These are phyloP conservation scores for Drosophila flavopinicola DNA, from an alignment of 2,888 invertebrate genomes.

Conservation along the genomic window DNA sequence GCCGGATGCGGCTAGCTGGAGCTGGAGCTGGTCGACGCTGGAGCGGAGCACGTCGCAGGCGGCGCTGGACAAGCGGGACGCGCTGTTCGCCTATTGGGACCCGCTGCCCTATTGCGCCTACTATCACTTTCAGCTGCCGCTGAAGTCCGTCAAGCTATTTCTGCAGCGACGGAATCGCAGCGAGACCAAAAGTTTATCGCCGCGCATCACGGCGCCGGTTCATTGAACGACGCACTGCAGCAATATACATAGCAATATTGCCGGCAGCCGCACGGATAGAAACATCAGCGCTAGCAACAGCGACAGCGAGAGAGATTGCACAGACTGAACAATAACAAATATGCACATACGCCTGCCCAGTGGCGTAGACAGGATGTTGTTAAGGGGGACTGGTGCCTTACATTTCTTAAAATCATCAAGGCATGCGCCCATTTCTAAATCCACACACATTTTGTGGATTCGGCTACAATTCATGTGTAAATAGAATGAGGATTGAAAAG, in stretches of 20 bases:
- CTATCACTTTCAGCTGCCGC: slow-evolving; percentile 91
- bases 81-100: slow-evolving; percentile 93
- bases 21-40: slow-evolving; percentile 81
- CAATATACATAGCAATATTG: no score
- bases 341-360: slow-evolving; percentile 38
- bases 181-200: slow-evolving; percentile 75
- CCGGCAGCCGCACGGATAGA: slow-evolving; percentile 34
- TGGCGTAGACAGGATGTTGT: no score
- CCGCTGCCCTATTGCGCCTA: slow-evolving; percentile 94
- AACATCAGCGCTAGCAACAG: slow-evolving; percentile 13
- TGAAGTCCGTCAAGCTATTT: slow-evolving; percentile 86
- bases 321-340: slow-evolving; percentile 71
- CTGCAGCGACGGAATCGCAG: slow-evolving; percentile 84
- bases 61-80: slow-evolving; percentile 91
- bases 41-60: slow-evolving; percentile 59
- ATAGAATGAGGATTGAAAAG: no score
- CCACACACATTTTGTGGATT: no score
- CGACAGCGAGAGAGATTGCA: slow-evolving; percentile 73
- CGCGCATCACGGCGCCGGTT: slow-evolving; percentile 78
- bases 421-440: no score
- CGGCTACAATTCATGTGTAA: no score
- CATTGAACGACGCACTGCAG: slow-evolving; percentile 71
- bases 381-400: no score
- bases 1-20: slow-evolving; percentile 68
- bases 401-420: no score